Evolutionary conservation across 2,113 vertebrate genomes (phyloP), one percentile per base, ranked within the genome.

Genomic region (Callorhinus ursinus): DNA sequence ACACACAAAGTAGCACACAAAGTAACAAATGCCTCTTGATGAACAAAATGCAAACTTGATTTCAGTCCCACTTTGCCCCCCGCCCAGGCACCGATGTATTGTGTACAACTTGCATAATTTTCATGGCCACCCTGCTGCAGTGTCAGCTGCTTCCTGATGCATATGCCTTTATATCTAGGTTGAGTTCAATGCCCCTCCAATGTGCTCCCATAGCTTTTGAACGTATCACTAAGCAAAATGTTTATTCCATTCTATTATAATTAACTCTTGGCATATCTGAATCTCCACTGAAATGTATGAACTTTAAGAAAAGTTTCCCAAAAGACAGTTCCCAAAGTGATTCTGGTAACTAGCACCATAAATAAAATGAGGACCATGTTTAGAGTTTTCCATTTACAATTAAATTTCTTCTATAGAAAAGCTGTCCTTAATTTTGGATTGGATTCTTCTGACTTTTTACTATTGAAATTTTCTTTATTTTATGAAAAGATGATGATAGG

Each of bases 401-500:
- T 51, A 83, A 79, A 74, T 95, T 93, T 88, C 21, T 95, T 80
- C 31, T 77, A 77, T 2, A 92, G 33, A 36, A 71, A 79, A 71
- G 3, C 28, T 93, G 1, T n/a, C 16, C 13, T 77, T 94, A 42
- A 4, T 71, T 92, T 82, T 87, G 4, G 4, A 71, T 87, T 87
- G 57, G 12, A 10, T 83, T 77, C 5, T 94, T 74, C 80, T 89
- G 79, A 88, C 36, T 28, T 93, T 97, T 83, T 77, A 87, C 33
- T 59, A 81, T 83, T 65, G 89, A 53, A 86, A 67, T 28, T 59
- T 84, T 61, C 71, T 82, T 87, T 84, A 46, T 79, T 89, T 59
- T 93, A n/a, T 49, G 21, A 92, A 86, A 86, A 86, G 4, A 26
- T 18, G 42, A 53, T 42, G 31, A 80, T 89, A 90, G n/a, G n/a